A percentile compares a stretch with the other conserved stretches of the same genome.
phyloP scores from a whole-genome alignment of 2,797 vertebrate species.

The Tapirus indicus region DNA sequence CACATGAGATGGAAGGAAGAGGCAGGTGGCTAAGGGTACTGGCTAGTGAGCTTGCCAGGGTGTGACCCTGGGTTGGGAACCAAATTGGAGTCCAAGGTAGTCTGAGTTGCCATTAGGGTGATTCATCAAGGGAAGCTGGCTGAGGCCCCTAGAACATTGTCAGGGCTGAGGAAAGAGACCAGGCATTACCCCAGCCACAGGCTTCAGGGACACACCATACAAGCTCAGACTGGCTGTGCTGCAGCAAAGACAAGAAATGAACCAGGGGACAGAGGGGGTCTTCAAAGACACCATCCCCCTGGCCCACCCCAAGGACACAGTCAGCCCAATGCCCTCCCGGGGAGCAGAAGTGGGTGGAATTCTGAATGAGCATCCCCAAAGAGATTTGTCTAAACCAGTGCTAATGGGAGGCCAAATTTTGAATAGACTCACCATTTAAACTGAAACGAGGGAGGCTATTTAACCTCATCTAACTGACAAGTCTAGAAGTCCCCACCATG shows the following conservation, averaged over 20 bases:
- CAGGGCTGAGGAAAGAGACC: background rate
- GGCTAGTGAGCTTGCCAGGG: background rate
- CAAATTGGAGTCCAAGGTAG: background rate
- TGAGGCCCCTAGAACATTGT: background rate
- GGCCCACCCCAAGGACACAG: background rate
- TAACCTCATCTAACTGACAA: background rate
- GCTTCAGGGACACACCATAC: background rate
- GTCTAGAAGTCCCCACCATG: background rate
- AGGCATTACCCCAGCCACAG: background rate
- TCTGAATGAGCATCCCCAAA: slow-evolving; percentile 34
- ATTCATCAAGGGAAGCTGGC: background rate
- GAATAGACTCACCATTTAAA: slow-evolving; percentile 15
- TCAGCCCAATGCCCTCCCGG: background rate
- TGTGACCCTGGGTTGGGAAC: background rate
- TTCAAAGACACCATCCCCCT: background rate
- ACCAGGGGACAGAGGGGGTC: background rate
- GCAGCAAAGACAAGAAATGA: background rate
- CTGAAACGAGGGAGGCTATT: background rate
- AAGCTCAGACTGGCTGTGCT: background rate
- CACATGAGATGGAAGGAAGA: background rate
- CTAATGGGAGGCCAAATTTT: slow-evolving; percentile 11
- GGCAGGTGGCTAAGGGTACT: background rate
- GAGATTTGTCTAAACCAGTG: background rate
- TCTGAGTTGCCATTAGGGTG: background rate
- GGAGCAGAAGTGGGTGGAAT: background rate